Conservation (phyloP, 2,113 vertebrate genomes). For the Protobothrops mucrosquamatus region DNA sequence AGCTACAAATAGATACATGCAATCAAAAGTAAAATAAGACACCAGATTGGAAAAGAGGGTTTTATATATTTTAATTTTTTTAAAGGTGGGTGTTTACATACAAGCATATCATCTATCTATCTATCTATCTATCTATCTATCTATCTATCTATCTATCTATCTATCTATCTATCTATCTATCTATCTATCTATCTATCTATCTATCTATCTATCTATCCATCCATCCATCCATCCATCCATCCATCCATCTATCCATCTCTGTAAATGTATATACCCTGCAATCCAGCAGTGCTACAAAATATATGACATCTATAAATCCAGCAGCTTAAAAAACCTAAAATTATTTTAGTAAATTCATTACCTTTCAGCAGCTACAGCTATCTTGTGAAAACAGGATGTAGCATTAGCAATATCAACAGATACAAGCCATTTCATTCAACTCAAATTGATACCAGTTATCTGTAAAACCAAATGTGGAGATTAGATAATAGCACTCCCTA, state of each 20-base stretch:
- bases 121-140: neutral
- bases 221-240: too few relatives aligned
- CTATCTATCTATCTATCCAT: neutral
- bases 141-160: neutral
- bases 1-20: neutral
- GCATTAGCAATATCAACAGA: neutral
- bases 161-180: too few relatives aligned
- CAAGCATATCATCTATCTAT: neutral
- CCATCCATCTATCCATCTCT: neutral
- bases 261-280: neutral
- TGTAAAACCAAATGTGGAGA: neutral
- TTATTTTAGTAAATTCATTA: neutral
- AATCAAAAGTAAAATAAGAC: neutral
- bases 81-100: neutral
- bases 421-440: neutral
- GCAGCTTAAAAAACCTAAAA: neutral
- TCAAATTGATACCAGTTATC: neutral
- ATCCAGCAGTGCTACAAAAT: neutral
- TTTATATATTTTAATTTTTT: neutral
- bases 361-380: neutral
- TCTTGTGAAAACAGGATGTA: neutral
- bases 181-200: neutral
- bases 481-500: neutral
- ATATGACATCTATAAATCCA: neutral
- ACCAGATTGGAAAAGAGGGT: neutral